Base-by-base conservation (phyloP, 2,113 vertebrate genomes). In the Scytalopus superciliaris region DNA sequence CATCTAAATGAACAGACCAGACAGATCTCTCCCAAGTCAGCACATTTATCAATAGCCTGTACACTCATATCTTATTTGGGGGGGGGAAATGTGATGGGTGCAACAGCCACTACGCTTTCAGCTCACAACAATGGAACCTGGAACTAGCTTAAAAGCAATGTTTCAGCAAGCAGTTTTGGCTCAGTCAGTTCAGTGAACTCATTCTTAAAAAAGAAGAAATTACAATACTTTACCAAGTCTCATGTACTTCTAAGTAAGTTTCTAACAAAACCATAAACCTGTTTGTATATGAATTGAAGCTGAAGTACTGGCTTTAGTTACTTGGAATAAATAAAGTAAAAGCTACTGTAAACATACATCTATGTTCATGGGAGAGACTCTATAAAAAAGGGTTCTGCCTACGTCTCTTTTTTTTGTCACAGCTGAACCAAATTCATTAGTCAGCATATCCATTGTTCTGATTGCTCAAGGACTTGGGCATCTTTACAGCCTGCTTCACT, bases 1-100 rank as follows among this genome's bases (percentile, higher is more conserved):
- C 99, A 99, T 99, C 99, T 99, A 98, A 98, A 99, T 98, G 98
- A 99, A 99, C 98, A 99, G 99, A 99, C 98, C 99, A 99, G 99
- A 99, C 99, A 99, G 98, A 99, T 97, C 98, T 98, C 98, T 99
- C 99, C 98, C 98, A 97, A 97, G 98, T 99, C 98, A 99, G 98
- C 98, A 98, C 96, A 96, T 97, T 98, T 96, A 98, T 95, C 97
- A 97, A 96, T 94, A 97, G 96, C 96, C 98, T 98, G 94, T 66
- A 97, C 86, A 89, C 97, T 97, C 53, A 77, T 75, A 97, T 85
- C 94, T 96, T 93, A 52, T 94, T 85, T 44, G 84, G 95, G 88
- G 91, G 91, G 89, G 73, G 8, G 49, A 72, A 90, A 89, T 80
- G 88, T 30, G 45, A 93, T 83, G 62, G 45, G 77, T 79, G 89